phyloP scores from a whole-genome alignment of 92 coral and sea anemone genomes.

The Meandrina meandrites region DNA sequence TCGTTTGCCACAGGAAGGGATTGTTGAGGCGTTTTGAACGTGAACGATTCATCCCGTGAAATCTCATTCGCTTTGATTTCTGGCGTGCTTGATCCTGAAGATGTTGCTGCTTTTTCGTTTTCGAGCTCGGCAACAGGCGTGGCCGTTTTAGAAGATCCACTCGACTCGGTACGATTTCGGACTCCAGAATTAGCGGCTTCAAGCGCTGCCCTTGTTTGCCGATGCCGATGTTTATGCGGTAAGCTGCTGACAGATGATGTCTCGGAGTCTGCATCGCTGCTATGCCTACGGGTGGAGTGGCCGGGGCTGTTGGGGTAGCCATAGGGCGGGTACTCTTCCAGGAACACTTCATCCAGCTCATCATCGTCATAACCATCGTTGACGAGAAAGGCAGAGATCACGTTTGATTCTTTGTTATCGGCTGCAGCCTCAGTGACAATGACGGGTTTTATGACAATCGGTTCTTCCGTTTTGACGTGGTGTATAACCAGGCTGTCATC shows the following conservation, averaged over 20 bases:
- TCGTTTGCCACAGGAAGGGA: neutral
- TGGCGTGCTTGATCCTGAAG: conserved; percentile 7
- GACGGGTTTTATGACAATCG: conserved; percentile 31
- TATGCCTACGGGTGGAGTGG: conserved; percentile 30
- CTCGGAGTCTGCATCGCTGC: conserved; percentile 99
- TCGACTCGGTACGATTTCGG: conserved; percentile 54
- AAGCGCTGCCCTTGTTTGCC: conserved; percentile 68
- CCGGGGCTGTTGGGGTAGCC: conserved; percentile 8
- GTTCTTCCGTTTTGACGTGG: conserved; percentile 25
- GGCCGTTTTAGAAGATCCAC: conserved; percentile 79
- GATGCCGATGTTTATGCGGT: conserved; percentile 62
- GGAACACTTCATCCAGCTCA: conserved; percentile 81
- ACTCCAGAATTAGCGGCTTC: conserved; percentile 46
- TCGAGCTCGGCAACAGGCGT: conserved; percentile 69
- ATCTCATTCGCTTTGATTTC: conserved; percentile 9
- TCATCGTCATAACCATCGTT: conserved; percentile 73
- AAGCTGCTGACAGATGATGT: conserved; percentile 82
- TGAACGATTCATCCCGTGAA: conserved; percentile 26
- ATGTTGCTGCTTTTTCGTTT: neutral
- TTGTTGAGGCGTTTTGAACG: neutral
- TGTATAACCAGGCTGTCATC: conserved; percentile 16
- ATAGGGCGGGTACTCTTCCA: conserved; percentile 25
- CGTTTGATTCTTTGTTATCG: conserved; percentile 22
- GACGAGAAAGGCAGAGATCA: conserved; percentile 57
- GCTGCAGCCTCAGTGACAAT: conserved; percentile 24